These are phyloP conservation scores for Phyllostomus discolor DNA, from an alignment of 2,113 vertebrate genomes.

Conservation along the genomic window DNA sequence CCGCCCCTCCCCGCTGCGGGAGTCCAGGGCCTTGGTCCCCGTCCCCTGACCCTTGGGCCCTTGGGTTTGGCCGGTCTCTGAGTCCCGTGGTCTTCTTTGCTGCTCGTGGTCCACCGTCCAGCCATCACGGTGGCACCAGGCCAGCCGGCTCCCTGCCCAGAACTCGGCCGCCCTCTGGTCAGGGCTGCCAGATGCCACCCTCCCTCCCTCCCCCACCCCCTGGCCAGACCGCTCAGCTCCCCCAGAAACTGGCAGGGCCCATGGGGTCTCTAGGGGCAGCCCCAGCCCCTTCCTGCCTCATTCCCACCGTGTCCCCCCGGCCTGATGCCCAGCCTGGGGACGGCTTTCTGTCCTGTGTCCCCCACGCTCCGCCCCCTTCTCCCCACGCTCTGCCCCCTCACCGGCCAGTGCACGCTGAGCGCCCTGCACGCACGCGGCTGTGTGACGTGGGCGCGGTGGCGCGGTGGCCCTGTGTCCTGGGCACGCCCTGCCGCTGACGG, in stretches of 20 bases:
- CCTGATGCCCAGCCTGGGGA: neutral
- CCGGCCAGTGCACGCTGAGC: accelerated
- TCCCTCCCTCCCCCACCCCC: no score
- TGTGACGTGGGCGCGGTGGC: accelerated
- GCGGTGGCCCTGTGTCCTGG: accelerated
- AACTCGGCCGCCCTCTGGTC: neutral
- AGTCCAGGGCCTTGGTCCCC: accelerated
- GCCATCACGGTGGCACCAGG: accelerated
- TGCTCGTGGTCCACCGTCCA: no score
- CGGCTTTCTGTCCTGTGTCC: neutral
- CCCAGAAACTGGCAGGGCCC: neutral
- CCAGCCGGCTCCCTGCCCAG: neutral
- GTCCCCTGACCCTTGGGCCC: accelerated
- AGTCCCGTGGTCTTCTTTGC: accelerated
- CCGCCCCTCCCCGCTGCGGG: no score
- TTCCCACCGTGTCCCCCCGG: no score
- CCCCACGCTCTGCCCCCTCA: no score
- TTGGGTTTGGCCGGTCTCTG: accelerated
- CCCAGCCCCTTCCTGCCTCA: neutral
- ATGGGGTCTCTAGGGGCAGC: neutral
- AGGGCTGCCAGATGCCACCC: accelerated
- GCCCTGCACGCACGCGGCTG: accelerated
- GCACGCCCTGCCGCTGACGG: accelerated
- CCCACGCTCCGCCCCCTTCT: neutral
- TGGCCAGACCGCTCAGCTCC: neutral